Percentiles rank a stretch among this genome's conserved stretches.
These are phyloP conservation scores for Sapayoa aenigma DNA, from an alignment of 2,113 vertebrate species.

Conservation along the genomic window DNA sequence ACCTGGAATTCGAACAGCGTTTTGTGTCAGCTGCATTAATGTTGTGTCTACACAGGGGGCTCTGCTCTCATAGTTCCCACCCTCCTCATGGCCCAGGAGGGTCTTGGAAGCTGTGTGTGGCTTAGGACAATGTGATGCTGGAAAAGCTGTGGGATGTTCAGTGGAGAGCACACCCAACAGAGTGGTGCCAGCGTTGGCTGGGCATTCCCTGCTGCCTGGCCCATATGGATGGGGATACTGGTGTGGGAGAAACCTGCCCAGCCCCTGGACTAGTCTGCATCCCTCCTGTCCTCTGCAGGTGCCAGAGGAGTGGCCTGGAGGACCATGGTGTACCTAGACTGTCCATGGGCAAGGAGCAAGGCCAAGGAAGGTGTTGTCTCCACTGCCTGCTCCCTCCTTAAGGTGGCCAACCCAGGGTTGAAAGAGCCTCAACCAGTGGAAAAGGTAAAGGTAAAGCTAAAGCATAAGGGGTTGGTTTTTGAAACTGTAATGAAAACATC, in stretches of 20 bases:
- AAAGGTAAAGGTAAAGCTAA: neutral
- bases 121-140: neutral
- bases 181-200: neutral
- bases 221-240: neutral
- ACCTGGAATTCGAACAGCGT: neutral
- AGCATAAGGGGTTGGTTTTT: neutral
- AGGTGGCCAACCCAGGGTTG: neutral
- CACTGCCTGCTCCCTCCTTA: rapidly evolving
- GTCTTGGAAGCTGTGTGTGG: rapidly evolving
- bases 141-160: neutral
- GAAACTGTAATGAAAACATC: neutral
- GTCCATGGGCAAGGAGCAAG: neutral
- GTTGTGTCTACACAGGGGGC: neutral
- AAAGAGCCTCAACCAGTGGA: neutral
- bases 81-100: neutral
- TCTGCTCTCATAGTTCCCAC: neutral
- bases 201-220: neutral
- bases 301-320: neutral
- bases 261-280: neutral
- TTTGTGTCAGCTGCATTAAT: neutral
- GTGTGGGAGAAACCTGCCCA: neutral
- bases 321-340: neutral
- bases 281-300: neutral
- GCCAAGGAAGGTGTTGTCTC: neutral
- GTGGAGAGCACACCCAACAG: neutral